Base-by-base conservation (phyloP, 2,113 vertebrate genomes). In the Pogona vitticeps region DNA sequence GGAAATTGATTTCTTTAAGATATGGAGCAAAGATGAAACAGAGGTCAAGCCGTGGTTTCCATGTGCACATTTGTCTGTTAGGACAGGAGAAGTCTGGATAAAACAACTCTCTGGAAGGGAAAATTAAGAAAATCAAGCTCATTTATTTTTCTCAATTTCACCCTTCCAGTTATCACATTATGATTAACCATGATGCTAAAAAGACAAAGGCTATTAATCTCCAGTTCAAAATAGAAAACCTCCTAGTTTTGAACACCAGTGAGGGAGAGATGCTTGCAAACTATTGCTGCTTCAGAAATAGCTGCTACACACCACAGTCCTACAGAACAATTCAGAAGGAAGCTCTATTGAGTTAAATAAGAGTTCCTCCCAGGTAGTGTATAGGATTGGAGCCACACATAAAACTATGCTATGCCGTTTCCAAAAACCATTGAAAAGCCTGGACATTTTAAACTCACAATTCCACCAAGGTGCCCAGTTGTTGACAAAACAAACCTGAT, bases 361-460 rank as follows among this genome's bases (percentile, higher is more conserved):
- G n/a, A 71, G 4, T 36, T 71, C 17, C 33, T 36, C 70, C 70
- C 1, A 71, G n/a, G 70, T 71, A n/a, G 7, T 70, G 31, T 70
- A n/a, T 70, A 26, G n/a, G 33, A 72, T 38, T 42, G 38, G 36
- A 42, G 38, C 72, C 38, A 40, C 38, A 26, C 20, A 23, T 72
- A 1, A 20, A 36, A 72, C 46, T 6, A 1, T 38, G 20, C 40
- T 75, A 31, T 2, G 77, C 65, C 28, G 18, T 10, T 75, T 8
- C 72, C 72, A 40, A 26, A 92, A 46, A 1, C 21, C 6, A 61
- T 58, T 84, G 9, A n/a, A 8, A 84, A 76, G 17, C 1, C 84
- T 28, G 8, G 28, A 52, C 77, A 26, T 61, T 0, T 18, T 10
- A 33, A 1, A 3, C 1, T n/a, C 1, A 42, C 52, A 0, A 0